These are phyloP conservation scores for Drosophila nasuta DNA, from an alignment of 1,140 invertebrate genomes.

Conservation along the genomic window DNA sequence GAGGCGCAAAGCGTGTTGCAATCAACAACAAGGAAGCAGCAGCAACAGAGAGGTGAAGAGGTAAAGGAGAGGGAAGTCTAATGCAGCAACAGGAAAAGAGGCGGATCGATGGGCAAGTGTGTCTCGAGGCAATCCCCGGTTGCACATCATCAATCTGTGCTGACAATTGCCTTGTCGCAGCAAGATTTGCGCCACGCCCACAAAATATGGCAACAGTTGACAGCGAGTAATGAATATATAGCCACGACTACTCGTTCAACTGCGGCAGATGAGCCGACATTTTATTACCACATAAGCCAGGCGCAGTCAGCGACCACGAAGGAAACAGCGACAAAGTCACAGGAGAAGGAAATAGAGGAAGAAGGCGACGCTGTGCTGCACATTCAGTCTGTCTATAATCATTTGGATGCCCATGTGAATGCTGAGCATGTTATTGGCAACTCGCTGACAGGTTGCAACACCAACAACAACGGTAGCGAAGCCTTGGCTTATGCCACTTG, in stretches of 20 bases:
- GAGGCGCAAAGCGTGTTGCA: constrained; percentile 16
- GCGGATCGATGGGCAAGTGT: constrained; percentile 81
- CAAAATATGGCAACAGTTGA: constrained; percentile 83
- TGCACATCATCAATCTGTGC: constrained; percentile 80
- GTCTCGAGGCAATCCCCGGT: constrained; percentile 66
- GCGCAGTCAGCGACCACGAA: background rate
- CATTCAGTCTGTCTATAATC: constrained; percentile 69
- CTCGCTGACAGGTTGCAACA: constrained; percentile 39
- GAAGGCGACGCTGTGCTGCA: constrained; percentile 42
- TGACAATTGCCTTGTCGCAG: constrained; percentile 77
- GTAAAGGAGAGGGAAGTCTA: background rate
- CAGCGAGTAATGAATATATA: constrained; percentile 82
- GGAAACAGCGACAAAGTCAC: background rate
- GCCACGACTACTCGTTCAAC: constrained; percentile 38
- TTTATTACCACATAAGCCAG: constrained; percentile 71
- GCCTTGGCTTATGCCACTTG: constrained; percentile 55
- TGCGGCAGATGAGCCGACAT: constrained; percentile 46
- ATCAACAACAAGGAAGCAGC: constrained; percentile 5
- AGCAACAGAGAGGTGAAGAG: background rate
- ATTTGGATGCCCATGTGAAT: constrained; percentile 52
- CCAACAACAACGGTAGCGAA: constrained; percentile 4
- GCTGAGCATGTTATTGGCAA: constrained; percentile 39
- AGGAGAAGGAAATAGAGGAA: too few species aligned
- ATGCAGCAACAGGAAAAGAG: constrained; percentile 11
- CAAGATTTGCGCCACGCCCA: constrained; percentile 79